phyloP scores from a whole-genome alignment of 2,888 invertebrate genomes.

The Aplocera efformata region DNA sequence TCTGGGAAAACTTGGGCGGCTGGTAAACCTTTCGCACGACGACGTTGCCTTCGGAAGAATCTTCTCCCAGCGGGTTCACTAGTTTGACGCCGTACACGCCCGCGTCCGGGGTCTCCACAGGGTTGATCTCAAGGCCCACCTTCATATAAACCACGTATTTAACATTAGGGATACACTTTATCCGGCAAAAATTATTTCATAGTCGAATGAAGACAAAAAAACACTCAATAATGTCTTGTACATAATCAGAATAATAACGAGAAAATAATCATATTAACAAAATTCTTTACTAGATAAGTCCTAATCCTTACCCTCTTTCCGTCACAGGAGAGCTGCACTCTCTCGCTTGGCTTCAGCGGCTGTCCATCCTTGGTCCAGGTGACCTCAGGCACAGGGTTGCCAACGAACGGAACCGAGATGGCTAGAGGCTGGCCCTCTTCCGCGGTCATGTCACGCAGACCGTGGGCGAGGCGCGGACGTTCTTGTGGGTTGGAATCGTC shows the following conservation, averaged over 20 bases:
- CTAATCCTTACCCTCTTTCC: conserved; percentile 83
- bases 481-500: conserved; percentile 86
- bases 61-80: conserved; percentile 88
- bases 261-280: no score
- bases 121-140: conserved; percentile 87
- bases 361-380: conserved; percentile 89
- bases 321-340: conserved; percentile 88
- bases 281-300: no score
- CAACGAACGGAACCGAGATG: conserved; percentile 86
- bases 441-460: conserved; percentile 86
- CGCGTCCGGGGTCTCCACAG: conserved; percentile 85
- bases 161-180: no score
- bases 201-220: not conserved
- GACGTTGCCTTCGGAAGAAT: conserved; percentile 84
- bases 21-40: conserved; percentile 90
- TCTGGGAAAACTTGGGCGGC: conserved; percentile 89
- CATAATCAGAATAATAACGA: no score
- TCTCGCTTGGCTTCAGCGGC: conserved; percentile 83
- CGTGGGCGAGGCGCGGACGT: conserved; percentile 87
- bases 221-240: not conserved
- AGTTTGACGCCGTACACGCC: conserved; percentile 89
- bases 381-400: conserved; percentile 91
- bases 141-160: conserved; percentile 32
- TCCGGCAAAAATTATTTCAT: not conserved
- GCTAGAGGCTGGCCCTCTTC: conserved; percentile 91